phyloP scores from a whole-genome alignment of 2,888 invertebrate species.

The Caenorhabditis parvicauda region DNA sequence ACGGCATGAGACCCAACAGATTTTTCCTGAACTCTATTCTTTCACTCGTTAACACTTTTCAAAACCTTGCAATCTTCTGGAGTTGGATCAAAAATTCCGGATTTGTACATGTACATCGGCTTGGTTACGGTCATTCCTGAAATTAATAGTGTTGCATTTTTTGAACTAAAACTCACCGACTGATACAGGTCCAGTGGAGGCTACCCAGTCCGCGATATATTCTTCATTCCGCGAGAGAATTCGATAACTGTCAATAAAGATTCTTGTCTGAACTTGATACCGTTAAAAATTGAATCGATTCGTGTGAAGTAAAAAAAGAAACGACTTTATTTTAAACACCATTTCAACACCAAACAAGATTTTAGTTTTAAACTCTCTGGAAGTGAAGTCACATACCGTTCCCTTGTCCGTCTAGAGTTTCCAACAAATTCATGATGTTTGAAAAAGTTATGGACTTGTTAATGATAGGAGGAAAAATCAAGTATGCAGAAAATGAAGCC shows the following conservation, averaged over 20 bases:
- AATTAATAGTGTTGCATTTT: neutral
- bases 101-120: conserved; percentile 45
- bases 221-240: conserved; percentile 36
- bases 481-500: too few species aligned
- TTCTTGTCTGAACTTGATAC: too few species aligned
- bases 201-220: conserved; percentile 50
- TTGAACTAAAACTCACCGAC: conserved; percentile 28
- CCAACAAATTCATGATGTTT: too few species aligned
- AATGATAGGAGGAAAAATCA: too few species aligned
- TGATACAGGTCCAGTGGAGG: conserved; percentile 47
- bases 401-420: too few species aligned
- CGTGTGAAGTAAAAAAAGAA: too few species aligned
- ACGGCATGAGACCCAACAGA: conserved; percentile 51
- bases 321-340: neutral
- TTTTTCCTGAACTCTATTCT: conserved; percentile 12
- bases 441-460: too few species aligned
- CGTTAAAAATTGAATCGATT: too few species aligned
- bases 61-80: conserved; percentile 29
- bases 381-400: too few species aligned
- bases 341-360: too few species aligned
- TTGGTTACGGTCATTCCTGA: conserved; percentile 53
- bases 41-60: neutral
- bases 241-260: conserved; percentile 33
- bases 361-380: too few species aligned
- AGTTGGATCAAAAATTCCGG: conserved; percentile 48